phyloP scores from a whole-genome alignment of 1,140 invertebrate genomes.

The Hydropsyche tenuis region DNA sequence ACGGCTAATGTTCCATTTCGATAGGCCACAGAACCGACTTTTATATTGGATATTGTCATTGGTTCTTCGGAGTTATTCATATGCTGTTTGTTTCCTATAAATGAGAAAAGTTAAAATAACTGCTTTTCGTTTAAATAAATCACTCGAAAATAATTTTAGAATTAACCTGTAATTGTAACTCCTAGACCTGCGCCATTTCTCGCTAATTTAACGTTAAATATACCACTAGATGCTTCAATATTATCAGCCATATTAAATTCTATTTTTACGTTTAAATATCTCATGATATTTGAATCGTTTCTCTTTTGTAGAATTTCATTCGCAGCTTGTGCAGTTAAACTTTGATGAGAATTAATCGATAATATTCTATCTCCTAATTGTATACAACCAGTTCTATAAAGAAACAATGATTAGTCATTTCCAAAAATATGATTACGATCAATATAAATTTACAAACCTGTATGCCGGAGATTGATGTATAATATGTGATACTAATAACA shows the following conservation, averaged over 20 bases:
- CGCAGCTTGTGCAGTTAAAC: conserved; percentile 61
- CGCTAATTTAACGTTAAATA: conserved; percentile 88
- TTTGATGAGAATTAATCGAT: conserved; percentile 78
- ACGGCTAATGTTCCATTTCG: conserved; percentile 84
- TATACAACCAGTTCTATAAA: conserved; percentile 71
- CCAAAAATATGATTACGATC: neutral
- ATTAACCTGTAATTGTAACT: conserved; percentile 81
- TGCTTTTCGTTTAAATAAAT: conserved; percentile 52
- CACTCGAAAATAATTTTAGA: neutral
- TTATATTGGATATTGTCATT: conserved; percentile 80
- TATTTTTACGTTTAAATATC: conserved; percentile 66
- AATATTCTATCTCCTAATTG: conserved; percentile 85
- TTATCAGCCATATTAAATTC: conserved; percentile 95
- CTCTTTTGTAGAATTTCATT: conserved; percentile 61
- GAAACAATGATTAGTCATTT: conserved; percentile 16
- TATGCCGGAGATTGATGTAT: conserved; percentile 75
- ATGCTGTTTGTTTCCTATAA: conserved; percentile 59
- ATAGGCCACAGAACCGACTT: conserved; percentile 88
- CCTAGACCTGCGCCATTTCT: conserved; percentile 82
- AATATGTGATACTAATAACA: conserved; percentile 69
- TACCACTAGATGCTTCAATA: conserved; percentile 87
- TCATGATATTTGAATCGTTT: conserved; percentile 58
- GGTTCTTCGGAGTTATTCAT: conserved; percentile 58
- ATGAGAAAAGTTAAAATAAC: conserved; percentile 7
- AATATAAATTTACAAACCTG: conserved; percentile 62